Evolutionary conservation across 2,888 invertebrate species (phyloP).

Genomic region (Uropetala carovei): DNA sequence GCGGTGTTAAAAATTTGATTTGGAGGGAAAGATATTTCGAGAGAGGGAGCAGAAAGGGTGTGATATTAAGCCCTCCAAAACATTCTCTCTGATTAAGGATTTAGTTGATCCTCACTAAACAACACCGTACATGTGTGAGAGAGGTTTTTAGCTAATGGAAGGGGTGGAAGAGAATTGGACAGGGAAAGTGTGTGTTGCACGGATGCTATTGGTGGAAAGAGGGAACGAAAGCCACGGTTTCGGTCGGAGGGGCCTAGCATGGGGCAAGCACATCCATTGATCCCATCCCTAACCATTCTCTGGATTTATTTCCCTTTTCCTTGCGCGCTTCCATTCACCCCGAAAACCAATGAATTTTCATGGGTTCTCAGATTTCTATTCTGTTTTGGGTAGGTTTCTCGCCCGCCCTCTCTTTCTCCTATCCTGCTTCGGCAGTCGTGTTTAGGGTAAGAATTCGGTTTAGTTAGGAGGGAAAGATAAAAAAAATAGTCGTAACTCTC

Average conservation of each 20-base stretch:
- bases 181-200: slow-evolving; percentile 9
- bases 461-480: not conserved
- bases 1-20: not conserved
- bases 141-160: slow-evolving; percentile 19
- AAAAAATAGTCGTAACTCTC: not conserved
- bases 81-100: slow-evolving; percentile 32
- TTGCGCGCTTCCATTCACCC: not conserved
- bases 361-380: slow-evolving; percentile 28
- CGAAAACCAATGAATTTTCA: slow-evolving; percentile 24
- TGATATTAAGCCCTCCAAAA: slow-evolving; percentile 6
- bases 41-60: not conserved
- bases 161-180: not conserved
- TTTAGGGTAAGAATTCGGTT: not conserved
- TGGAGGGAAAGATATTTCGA: not conserved
- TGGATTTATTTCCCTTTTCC: slow-evolving; percentile 17
- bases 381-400: not conserved
- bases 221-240: not conserved
- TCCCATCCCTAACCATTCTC: slow-evolving; percentile 20
- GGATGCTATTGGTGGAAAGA: slow-evolving; percentile 6
- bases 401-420: not conserved
- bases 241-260: not conserved
- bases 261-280: slow-evolving; percentile 14
- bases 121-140: slow-evolving; percentile 8
- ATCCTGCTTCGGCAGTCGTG: not conserved
- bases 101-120: slow-evolving; percentile 16